Conservation (phyloP, 1,140 invertebrate genomes). For the Musca vetustissima region DNA sequence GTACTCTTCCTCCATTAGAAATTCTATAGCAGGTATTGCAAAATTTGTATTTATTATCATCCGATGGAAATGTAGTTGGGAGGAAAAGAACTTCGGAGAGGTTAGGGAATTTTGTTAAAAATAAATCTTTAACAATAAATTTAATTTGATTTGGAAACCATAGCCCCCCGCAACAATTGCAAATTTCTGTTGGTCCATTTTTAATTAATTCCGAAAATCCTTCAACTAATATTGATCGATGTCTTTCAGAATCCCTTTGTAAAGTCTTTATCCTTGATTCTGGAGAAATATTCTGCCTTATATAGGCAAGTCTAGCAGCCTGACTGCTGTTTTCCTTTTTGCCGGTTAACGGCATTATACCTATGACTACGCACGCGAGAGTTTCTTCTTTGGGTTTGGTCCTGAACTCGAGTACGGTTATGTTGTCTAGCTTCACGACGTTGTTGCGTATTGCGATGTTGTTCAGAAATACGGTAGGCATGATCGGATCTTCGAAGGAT, state of each 20-base stretch:
- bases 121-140: too few relatives aligned
- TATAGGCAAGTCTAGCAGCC: too few relatives aligned
- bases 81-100: too few relatives aligned
- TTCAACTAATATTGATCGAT: too few relatives aligned
- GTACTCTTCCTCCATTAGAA: background rate
- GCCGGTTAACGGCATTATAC: background rate
- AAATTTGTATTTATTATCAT: constrained; percentile 5
- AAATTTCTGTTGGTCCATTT: too few relatives aligned
- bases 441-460: background rate
- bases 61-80: constrained; percentile 5
- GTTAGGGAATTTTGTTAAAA: background rate
- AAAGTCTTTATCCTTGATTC: too few relatives aligned
- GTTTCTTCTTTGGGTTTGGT: background rate
- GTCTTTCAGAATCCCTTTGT: too few relatives aligned
- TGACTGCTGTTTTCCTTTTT: background rate
- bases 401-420: background rate
- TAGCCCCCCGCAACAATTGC: too few relatives aligned
- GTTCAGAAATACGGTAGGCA: background rate
- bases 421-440: background rate
- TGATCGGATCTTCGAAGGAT: background rate
- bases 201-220: too few relatives aligned
- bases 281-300: too few relatives aligned
- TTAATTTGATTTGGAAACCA: too few relatives aligned
- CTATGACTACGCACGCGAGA: background rate
- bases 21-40: constrained; percentile 17